Base-by-base conservation (phyloP, 2,888 invertebrate genomes). In the Prosopocoilus inquinatus region DNA sequence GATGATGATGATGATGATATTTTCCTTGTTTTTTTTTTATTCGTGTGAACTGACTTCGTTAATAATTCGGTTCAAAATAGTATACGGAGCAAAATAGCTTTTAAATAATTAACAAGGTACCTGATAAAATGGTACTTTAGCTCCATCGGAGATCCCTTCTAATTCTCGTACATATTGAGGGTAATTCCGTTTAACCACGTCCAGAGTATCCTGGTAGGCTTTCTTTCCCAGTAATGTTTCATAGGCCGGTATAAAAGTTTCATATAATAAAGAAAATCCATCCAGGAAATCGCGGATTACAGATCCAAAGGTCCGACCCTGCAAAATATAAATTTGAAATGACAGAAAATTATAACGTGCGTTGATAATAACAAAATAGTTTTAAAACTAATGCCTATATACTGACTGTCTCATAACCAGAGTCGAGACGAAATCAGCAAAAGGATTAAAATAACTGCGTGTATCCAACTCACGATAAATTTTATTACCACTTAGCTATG, bases 91-190 rank as follows among this genome's bases (percentile, higher is more conserved):
- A 28, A 28, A 28, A 28, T 28, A 28, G 7, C 7, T 28, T 28
- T 28, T 28, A 28, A 7, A 28, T 28, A 3, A 28, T 28, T 28
- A 28, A 28, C 28, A 2, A 39, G 47, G 74, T 74, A 91, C 93
- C 84, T 91, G 88, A 64, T 90, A 78, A 73, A 94, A 94, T 0
- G 91, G 88, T 3, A 94, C 88, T 62, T 86, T 82, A 1, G 93
- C 87, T 0, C 94, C 94, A 70, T 92, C 91, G 5, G 94, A 90
- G n/a, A 88, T 84, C 5, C 94, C 94, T 72, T 90, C 85, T 38
- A 94, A 79, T 76, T 94, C 94, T 57, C 85, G 82, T 1, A 94
- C 79, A 70, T 94, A 94, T 67, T 91, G 89, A 0, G 94, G 93
- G 75, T 84, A 93, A 64, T 86, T 85, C 47, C 80, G 75, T 64